Evolutionary conservation across 1,140 invertebrate species (phyloP), one percentile per base, ranked within the genome.

Genomic region (Neotoxoptera formosana): DNA sequence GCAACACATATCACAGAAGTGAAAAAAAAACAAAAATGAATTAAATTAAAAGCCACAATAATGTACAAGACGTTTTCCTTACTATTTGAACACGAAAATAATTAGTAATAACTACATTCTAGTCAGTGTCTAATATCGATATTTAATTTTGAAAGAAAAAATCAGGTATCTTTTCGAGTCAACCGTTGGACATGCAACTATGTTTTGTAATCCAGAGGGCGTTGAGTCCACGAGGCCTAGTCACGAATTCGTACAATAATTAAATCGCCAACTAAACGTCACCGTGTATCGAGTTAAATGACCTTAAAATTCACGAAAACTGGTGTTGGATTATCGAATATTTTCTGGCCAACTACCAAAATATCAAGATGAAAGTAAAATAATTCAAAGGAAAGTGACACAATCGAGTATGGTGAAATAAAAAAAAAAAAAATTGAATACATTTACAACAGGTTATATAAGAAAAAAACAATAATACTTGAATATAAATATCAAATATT

Each of bases 261-360:
- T 67, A 67, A 67, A 67, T 67, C 60, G 9, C 60, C 9, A 67
- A 67, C 60, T 11, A 67, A 60, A 67, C 60, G 60, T 76, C 30
- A n/a, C 17, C n/a, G 17, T 76, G 60, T 76, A 76, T 76, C n/a
- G 60, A 76, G 60, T 76, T 76, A 76, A 20, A 76, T 76, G 60
- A 76, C 60, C 60, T 76, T 76, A 76, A 76, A n/a, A 76, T n/a
- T n/a, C 30, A 76, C 60, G 14, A 76, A 76, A 76, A 76, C 60
- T 76, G 60, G 60, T 76, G 60, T 76, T 76, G 60, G 17, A 76
- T 76, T 30, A 76, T 76, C n/a, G 60, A n/a, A 76, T 76, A 34
- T n/a, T 76, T 76, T 76, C n/a, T 76, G 60, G 60, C 60, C 60
- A n/a, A 76, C 60, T 76, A 76, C 60, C 60, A 76, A 76, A 76